Evolutionary conservation across 2,113 vertebrate genomes (phyloP), one percentile per base, ranked within the genome.

Genomic region (Natator depressus): DNA sequence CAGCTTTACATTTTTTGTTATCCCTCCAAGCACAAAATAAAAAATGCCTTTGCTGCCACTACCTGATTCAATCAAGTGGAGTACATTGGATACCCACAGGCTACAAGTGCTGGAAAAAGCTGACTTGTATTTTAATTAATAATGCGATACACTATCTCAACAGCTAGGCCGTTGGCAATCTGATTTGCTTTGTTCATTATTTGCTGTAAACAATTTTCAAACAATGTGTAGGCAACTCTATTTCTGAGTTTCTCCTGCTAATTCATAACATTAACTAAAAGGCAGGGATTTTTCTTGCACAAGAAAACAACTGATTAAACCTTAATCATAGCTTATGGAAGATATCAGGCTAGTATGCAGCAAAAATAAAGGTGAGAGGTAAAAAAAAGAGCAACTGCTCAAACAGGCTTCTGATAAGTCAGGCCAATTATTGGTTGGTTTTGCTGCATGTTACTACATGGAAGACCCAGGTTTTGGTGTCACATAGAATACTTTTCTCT

Each of bases 51-150:
- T 95, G 98, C 98, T 99, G 98, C 99, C 98, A 98, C 98, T 98
- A 99, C 98, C 99, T 99, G 99, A 99, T 99, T 99, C 99, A 99
- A 99, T 99, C 99, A 99, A 99, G 99, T 99, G 98, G 97, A 99
- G 98, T 98, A 98, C 98, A 98, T 97, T 98, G 97, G 99, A 99
- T 99, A 99, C 99, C 99, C 99, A 99, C 98, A 80, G 99, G 99
- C 99, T 99, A 99, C 97, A 89, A 97, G 93, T 69, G 31, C 98
- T 97, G 97, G 82, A 95, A 97, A 97, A 98, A 98, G 98, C 99
- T 98, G 98, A 99, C 99, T 99, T 99, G 99, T 99, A 98, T 99
- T 99, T 99, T 99, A 99, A 99, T 99, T 99, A 99, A 99, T 99
- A 99, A 99, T 98, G 98, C 97, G 98, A 98, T 99, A 98, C 98